Evolutionary conservation across 2,797 vertebrate genomes (phyloP).

Genomic region (Coregonus sp.): DNA sequence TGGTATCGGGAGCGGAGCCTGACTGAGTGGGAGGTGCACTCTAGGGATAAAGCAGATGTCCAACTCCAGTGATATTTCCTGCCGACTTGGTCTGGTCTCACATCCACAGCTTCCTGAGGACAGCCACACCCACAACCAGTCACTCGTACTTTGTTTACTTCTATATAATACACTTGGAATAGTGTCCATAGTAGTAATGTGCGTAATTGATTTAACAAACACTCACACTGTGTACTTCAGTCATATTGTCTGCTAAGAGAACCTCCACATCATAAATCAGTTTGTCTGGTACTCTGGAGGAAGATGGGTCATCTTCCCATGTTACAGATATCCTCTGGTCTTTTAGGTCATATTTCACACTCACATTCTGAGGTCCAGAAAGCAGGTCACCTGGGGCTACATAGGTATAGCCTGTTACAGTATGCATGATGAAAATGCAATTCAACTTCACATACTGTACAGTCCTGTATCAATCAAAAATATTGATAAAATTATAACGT

Average conservation of each 20-base stretch:
- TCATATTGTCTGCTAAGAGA: constrained; percentile 37
- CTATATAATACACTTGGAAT: not conserved
- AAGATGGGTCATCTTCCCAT: constrained; percentile 57
- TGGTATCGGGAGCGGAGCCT: constrained; percentile 42
- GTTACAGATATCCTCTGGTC: constrained; percentile 34
- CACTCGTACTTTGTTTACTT: not conserved
- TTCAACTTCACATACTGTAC: not conserved
- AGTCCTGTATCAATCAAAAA: not conserved
- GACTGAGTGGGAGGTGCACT: constrained; percentile 62
- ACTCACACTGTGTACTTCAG: constrained; percentile 27
- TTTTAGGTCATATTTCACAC: not conserved
- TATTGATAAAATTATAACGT: not conserved
- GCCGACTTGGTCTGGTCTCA: constrained; percentile 32
- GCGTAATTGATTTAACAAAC: constrained; percentile 27
- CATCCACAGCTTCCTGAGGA: constrained; percentile 54
- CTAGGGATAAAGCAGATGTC: constrained; percentile 56
- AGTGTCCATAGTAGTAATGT: not conserved
- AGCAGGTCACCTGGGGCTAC: constrained; percentile 14
- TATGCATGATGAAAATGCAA: not conserved
- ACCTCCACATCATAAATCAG: constrained; percentile 61
- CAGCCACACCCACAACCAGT: constrained; percentile 5
- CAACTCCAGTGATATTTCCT: constrained; percentile 62
- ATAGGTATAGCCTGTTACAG: not conserved
- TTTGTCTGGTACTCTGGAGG: constrained; percentile 6
- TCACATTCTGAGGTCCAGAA: constrained; percentile 48